A percentile compares a stretch with the other conserved stretches of the same genome.
Conservation (phyloP, 1,140 invertebrate species). For the Drosophila lacertosa region DNA sequence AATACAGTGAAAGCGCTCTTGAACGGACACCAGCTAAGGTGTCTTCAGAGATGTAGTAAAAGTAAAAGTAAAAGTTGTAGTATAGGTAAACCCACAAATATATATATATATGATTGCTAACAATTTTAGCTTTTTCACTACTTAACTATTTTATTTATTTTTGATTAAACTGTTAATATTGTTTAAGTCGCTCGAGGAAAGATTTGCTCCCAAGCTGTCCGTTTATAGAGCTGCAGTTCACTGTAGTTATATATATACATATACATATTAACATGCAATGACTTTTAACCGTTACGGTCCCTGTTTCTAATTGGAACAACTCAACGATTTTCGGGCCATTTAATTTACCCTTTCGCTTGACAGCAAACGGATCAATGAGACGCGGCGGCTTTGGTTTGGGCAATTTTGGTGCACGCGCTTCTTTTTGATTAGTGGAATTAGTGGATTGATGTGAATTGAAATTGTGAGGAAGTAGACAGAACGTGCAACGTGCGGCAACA, state of each 20-base stretch:
- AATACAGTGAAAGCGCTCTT: neutral
- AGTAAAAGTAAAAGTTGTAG: no score
- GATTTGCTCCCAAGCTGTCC: no score
- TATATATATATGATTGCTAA: no score
- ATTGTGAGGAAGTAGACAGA: slow-evolving; percentile 9
- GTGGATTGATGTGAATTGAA: slow-evolving; percentile 28
- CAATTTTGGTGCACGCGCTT: slow-evolving; percentile 49
- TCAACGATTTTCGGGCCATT: neutral
- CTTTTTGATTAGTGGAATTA: slow-evolving; percentile 16
- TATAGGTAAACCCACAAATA: no score
- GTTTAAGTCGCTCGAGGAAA: no score
- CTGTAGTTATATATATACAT: neutral
- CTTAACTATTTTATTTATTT: no score
- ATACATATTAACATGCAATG: neutral
- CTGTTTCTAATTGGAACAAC: slow-evolving; percentile 1
- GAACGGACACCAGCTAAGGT: no score
- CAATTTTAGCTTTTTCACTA: no score
- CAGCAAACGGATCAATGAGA: slow-evolving; percentile 77
- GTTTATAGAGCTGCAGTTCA: no score
- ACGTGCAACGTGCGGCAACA: slow-evolving; percentile 4
- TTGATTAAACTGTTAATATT: no score
- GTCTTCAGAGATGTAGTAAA: no score
- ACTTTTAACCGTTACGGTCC: slow-evolving; percentile 32
- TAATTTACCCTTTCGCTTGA: slow-evolving; percentile 79
- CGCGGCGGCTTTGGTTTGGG: slow-evolving; percentile 64